Percentiles rank a stretch among this genome's conserved stretches.
Conservation (phyloP, 2,888 invertebrate species). For the Suillia variegata region DNA sequence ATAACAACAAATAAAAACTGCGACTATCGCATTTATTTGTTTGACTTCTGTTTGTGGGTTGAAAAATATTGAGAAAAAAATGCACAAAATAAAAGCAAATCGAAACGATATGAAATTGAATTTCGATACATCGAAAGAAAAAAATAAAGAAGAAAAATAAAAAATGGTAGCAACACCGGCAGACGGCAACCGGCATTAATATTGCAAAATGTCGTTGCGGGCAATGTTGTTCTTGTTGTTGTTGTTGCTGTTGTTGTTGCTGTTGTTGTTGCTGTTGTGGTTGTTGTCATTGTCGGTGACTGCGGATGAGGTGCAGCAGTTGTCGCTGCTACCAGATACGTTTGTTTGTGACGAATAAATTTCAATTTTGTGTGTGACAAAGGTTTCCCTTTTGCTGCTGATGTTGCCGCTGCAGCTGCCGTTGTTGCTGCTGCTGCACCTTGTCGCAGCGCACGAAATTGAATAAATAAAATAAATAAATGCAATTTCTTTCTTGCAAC, state of each 20-base stretch:
- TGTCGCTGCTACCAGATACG: not conserved
- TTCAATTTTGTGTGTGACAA: constrained; percentile 9
- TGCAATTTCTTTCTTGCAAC: not conserved
- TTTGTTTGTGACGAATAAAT: constrained; percentile 9
- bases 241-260: no score
- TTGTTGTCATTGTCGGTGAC: no score
- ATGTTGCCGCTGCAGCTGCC: not conserved
- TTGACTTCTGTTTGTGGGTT: no score
- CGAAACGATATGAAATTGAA: constrained; percentile 7
- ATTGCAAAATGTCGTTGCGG: not conserved
- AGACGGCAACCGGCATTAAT: not conserved
- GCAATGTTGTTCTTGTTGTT: no score
- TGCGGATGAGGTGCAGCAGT: no score
- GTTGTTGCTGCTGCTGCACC: not conserved
- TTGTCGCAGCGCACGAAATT: not conserved
- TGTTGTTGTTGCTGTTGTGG: no score
- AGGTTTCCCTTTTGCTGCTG: not conserved
- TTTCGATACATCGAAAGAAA: not conserved
- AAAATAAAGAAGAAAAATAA: not conserved
- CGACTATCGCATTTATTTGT: no score
- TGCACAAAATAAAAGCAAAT: not conserved
- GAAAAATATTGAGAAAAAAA: no score
- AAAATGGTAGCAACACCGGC: not conserved
- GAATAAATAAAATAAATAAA: constrained; percentile 3
- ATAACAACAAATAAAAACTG: no score